Evolutionary conservation across 2,888 invertebrate species (phyloP).

Genomic region (Ormyrus thymus): DNA sequence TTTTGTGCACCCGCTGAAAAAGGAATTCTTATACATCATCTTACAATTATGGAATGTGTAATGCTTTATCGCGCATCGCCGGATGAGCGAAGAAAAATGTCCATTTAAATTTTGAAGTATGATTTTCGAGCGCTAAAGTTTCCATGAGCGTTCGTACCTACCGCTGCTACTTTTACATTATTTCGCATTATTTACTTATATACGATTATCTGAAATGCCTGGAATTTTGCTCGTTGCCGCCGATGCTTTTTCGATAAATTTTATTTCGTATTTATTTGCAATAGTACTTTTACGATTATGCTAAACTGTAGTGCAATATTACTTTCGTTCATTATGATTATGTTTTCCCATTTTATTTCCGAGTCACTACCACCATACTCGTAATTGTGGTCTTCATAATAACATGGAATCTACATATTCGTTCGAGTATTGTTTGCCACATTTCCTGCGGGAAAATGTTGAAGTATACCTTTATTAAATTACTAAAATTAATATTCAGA

Average conservation of each 20-base stretch:
- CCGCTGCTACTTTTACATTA: too few species aligned
- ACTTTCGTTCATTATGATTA: slow-evolving; percentile 31
- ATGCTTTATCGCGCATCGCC: too few species aligned
- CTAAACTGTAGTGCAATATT: slow-evolving; percentile 18
- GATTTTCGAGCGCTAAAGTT: too few species aligned
- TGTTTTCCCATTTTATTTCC: slow-evolving; percentile 3
- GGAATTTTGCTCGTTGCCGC: too few species aligned
- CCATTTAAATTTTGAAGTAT: too few species aligned
- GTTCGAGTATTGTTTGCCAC: slow-evolving; percentile 26
- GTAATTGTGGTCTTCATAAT: not conserved
- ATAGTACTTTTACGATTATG: not conserved
- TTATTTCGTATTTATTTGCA: too few species aligned
- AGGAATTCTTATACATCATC: not conserved
- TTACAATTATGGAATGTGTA: not conserved
- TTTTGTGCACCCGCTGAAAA: not conserved
- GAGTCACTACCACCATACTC: not conserved
- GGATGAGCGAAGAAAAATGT: too few species aligned
- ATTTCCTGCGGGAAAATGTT: slow-evolving; percentile 28
- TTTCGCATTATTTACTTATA: too few species aligned
- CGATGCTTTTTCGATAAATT: too few species aligned
- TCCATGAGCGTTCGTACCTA: too few species aligned
- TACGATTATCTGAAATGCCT: too few species aligned
- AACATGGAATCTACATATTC: slow-evolving; percentile 21
- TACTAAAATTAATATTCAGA: not conserved
- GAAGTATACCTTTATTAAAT: not conserved